Conservation (phyloP, 2,113 vertebrate species). For the Cricetomys ansorgei region DNA sequence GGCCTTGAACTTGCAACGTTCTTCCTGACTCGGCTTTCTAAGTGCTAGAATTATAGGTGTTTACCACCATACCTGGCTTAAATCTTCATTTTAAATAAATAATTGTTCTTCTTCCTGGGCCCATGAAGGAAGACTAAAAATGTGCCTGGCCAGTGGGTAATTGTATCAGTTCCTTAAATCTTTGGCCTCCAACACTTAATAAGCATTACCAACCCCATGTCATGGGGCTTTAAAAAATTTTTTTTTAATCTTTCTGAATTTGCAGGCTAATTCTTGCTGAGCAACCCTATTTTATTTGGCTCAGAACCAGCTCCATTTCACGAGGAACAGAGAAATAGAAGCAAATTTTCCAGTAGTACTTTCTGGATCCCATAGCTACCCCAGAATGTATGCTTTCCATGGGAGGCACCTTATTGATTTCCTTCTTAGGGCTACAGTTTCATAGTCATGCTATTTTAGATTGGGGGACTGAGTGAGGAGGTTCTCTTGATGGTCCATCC, state of each 20-base stretch:
- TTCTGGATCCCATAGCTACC: neutral
- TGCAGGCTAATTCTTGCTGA: neutral
- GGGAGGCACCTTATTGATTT: neutral
- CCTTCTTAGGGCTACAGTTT: neutral
- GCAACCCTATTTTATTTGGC: neutral
- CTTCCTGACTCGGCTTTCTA: neutral
- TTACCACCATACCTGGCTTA: neutral
- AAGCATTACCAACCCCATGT: neutral
- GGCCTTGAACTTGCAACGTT: neutral
- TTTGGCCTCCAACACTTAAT: neutral
- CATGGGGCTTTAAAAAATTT: neutral
- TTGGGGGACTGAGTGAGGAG: neutral
- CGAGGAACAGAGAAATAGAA: neutral
- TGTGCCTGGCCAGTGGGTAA: fast-evolving
- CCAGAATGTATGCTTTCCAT: neutral
- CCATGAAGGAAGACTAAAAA: neutral
- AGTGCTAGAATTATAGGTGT: neutral
- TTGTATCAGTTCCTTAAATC: neutral
- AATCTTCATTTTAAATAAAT: constrained; percentile 62
- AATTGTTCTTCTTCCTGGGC: constrained; percentile 12
- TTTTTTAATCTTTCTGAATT: neutral
- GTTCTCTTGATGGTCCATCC: neutral
- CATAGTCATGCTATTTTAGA: neutral
- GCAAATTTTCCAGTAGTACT: neutral
- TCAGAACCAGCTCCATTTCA: neutral